Evolutionary conservation across 2,113 vertebrate genomes (phyloP), one percentile per base, ranked within the genome.

Genomic region (human (Homo sapiens)): DNA sequence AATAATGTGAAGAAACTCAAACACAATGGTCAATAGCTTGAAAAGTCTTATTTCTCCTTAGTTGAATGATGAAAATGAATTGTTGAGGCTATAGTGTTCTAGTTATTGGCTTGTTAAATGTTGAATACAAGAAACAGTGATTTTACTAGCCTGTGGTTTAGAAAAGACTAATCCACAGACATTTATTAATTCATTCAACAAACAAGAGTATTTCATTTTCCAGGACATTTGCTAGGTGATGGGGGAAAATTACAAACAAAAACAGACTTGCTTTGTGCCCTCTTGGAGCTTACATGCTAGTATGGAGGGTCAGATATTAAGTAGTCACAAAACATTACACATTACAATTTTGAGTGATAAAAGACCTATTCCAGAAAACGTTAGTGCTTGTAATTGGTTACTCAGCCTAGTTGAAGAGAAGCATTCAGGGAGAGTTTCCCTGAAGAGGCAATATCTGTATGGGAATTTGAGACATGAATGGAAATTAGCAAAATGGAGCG

Each of bases 31-130:
- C 50, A 95, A 22, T 64, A 50, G 22, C 45, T 96, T 78, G 72
- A 76, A 85, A 89, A 81, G n/a, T 25, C 27, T 59, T 76, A 48
- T 83, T 88, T 95, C 79, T 38, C 80, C 14, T 85, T 80, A 45
- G 57, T 30, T 93, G 73, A 96, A 81, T 64, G 70, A 66, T 78
- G 55, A 82, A 66, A 94, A 79, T 66, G 68, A 89, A 92, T 68
- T 73, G 0, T 72, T 86, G 35, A 92, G 32, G 40, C 76, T 66
- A 5, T 18, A 89, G 20, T 70, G 66, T 89, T 81, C n/a, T 89
- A 52, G 43, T 5, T 88, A 72, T 73, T 93, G 75, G 27, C 30
- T 66, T 40, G 12, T 20, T 86, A 95, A 86, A 43, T 61, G 0
- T 40, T 61, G 40, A 90, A 78, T 55, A 70, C 6, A 86, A 73